Conservation (phyloP, 2,797 vertebrate genomes). For the Melanotaenia maccullochi region DNA sequence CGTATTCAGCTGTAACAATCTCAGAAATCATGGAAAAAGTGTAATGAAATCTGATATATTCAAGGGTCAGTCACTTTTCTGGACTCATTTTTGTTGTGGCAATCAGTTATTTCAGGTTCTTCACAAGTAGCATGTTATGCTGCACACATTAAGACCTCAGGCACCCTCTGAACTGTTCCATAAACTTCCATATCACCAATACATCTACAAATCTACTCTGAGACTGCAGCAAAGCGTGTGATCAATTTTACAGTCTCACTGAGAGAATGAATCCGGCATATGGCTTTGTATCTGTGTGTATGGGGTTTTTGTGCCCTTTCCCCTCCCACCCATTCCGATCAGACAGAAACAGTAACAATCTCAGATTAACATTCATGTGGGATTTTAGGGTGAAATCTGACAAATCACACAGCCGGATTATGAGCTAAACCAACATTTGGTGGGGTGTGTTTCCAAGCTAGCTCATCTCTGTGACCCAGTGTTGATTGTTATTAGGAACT, state of each 20-base stretch:
- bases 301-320: constrained; percentile 33
- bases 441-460: constrained; percentile 53
- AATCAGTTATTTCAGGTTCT: background rate
- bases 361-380: constrained; percentile 77
- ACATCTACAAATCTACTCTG: background rate
- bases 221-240: background rate
- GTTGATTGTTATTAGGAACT: constrained; percentile 56
- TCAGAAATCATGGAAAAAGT: constrained; percentile 9
- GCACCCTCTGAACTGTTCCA: background rate
- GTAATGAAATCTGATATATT: background rate
- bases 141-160: background rate
- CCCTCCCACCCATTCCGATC: constrained; percentile 27
- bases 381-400: constrained; percentile 75
- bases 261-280: background rate
- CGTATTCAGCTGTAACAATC: constrained; percentile 16
- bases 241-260: background rate
- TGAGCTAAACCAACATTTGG: constrained; percentile 61
- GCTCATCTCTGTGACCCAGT: constrained; percentile 48
- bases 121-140: background rate
- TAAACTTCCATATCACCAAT: background rate
- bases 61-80: background rate
- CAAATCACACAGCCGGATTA: constrained; percentile 74
- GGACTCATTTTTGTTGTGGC: background rate
- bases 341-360: constrained; percentile 64
- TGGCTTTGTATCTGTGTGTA: constrained; percentile 22